These are phyloP conservation scores for Chiloscyllium punctatum DNA, from an alignment of 2,797 vertebrate species.

Conservation along the genomic window DNA sequence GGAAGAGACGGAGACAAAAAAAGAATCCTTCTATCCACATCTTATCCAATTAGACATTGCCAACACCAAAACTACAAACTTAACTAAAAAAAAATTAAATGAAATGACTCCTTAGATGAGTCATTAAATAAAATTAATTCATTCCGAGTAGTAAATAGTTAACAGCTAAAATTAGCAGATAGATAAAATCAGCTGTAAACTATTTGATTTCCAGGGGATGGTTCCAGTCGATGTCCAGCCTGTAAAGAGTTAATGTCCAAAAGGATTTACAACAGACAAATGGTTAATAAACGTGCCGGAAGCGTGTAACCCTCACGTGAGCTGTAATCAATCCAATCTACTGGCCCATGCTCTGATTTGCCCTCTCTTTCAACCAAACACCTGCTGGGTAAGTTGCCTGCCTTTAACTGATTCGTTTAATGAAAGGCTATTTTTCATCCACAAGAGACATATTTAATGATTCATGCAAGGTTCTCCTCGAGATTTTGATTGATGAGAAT, in stretches of 20 bases:
- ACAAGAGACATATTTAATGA: neutral
- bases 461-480: neutral
- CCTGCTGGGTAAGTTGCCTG: neutral
- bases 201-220: neutral
- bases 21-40: neutral
- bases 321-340: neutral
- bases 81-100: neutral
- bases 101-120: neutral
- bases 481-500: neutral
- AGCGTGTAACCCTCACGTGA: neutral
- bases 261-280: neutral
- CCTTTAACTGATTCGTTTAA: neutral
- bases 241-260: neutral
- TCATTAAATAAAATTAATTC: neutral
- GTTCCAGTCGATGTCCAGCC: neutral
- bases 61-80: neutral
- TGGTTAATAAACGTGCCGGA: neutral
- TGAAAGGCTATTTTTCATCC: neutral
- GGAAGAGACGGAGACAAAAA: neutral
- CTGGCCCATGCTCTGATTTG: neutral
- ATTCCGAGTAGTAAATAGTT: neutral
- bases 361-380: neutral
- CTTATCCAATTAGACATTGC: neutral
- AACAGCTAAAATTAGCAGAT: neutral
- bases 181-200: neutral